phyloP scores from a whole-genome alignment of 35 echinoderm and acorn worm genomes.

The Lytechinus pictus region DNA sequence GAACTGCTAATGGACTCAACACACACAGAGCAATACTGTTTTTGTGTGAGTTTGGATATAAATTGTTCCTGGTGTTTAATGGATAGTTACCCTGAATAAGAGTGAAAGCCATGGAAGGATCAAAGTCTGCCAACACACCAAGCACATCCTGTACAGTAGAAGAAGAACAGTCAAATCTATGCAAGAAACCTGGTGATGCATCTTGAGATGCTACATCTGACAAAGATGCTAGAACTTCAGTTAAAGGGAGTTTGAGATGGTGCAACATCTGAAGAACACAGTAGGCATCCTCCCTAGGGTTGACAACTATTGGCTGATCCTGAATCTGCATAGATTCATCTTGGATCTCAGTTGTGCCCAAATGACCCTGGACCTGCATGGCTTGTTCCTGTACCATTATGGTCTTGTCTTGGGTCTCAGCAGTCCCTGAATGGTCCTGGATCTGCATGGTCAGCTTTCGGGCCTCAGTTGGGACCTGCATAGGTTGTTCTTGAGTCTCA shows the following conservation, averaged over 20 bases:
- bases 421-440: no score
- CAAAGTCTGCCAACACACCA: conserved; percentile 21
- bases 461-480: no score
- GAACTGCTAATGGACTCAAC: no score
- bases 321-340: neutral
- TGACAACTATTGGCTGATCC: neutral
- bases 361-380: neutral
- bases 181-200: neutral
- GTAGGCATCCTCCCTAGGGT: conserved; percentile 18
- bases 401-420: no score
- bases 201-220: neutral
- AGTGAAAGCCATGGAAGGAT: neutral
- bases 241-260: conserved; percentile 30
- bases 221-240: conserved; percentile 30
- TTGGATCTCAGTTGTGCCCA: neutral
- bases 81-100: neutral
- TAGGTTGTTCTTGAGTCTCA: no score
- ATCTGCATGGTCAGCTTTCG: no score
- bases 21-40: no score
- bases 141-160: neutral
- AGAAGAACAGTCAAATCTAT: neutral
- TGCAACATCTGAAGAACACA: conserved; percentile 36
- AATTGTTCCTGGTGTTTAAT: no score
- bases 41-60: no score
- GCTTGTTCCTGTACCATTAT: neutral